Base-by-base conservation (phyloP, 2,113 vertebrate genomes). In the Notothenia rossii region DNA sequence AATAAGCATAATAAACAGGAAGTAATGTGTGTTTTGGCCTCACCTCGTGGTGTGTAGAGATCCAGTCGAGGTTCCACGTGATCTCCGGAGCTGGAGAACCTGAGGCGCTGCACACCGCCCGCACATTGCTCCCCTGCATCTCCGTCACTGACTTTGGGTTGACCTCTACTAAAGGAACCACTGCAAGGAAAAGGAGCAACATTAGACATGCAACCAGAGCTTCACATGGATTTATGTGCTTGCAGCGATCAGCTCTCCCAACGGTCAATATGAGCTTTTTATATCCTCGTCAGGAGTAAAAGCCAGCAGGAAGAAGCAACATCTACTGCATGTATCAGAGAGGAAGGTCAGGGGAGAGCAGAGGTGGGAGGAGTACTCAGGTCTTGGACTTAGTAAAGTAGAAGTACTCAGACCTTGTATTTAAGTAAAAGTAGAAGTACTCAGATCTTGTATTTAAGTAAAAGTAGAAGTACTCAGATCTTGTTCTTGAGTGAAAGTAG, bases 31-130 rank as follows among this genome's bases (percentile, higher is more conserved):
- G 54, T 25, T 51, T n/a, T 51, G 7, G 4, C 29, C 95, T 97
- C 95, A 99, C 98, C 96, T 96, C 93, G 29, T 93, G 88, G 74
- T 92, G 95, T 77, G 97, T 98, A 85, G 94, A 93, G 87, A 98
- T 90, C 73, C 96, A 94, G 79, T 95, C 95, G 2, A 96, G 82
- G 87, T 97, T 96, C 98, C 98, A 99, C 83, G 87, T 89, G 46
- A 99, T 89, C 78, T 94, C 93, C 12, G 98, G 97, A 55, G 94
- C 69, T 20, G 98, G 98, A 61, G 95, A 92, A 0, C 98, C 98
- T 0, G 94, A 92, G 22, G 96, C 96, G 8, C 83, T 96, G 73
- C 98, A 99, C 72, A 94, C 94, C 14, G 98, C 86, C 0, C 91
- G 95, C 46, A 97, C 84, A 54, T 96, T 94, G 63, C 91, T 95